Evolutionary conservation across 2,797 vertebrate genomes (phyloP).

Genomic region (Megaceryle alcyon): DNA sequence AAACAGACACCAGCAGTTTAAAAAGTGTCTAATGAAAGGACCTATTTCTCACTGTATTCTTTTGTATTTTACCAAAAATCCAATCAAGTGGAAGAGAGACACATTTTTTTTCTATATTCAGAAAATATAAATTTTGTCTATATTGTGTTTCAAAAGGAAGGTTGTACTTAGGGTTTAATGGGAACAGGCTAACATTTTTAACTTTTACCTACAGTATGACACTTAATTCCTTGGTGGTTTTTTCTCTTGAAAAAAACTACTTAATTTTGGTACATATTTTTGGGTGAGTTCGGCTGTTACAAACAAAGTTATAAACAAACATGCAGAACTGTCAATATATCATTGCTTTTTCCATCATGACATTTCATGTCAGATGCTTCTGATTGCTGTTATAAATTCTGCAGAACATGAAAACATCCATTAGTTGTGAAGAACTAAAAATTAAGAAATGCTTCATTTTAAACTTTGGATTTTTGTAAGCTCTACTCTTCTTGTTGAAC

Average conservation of each 20-base stretch:
- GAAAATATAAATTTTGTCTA: neutral
- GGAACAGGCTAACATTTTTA: neutral
- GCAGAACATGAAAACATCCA: neutral
- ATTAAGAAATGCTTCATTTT: neutral
- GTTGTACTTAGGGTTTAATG: neutral
- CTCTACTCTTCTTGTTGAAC: neutral
- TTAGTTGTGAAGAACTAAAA: neutral
- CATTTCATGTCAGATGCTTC: neutral
- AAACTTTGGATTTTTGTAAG: neutral
- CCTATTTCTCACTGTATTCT: neutral
- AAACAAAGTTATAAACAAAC: neutral
- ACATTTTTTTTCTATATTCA: neutral
- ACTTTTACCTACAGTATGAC: neutral
- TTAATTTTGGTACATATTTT: neutral
- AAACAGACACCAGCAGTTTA: neutral
- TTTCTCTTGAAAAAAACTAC: neutral
- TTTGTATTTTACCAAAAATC: neutral
- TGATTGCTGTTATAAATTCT: constrained; percentile 2
- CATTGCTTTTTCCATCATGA: neutral
- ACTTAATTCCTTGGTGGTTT: neutral
- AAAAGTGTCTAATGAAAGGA: neutral
- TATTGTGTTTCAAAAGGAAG: neutral
- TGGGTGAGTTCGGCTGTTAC: neutral
- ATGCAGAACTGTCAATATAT: neutral
- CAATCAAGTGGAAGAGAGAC: neutral